These are phyloP conservation scores for Dolichomitus sp. DNA, from an alignment of 2,888 invertebrate genomes.

Conservation along the genomic window DNA sequence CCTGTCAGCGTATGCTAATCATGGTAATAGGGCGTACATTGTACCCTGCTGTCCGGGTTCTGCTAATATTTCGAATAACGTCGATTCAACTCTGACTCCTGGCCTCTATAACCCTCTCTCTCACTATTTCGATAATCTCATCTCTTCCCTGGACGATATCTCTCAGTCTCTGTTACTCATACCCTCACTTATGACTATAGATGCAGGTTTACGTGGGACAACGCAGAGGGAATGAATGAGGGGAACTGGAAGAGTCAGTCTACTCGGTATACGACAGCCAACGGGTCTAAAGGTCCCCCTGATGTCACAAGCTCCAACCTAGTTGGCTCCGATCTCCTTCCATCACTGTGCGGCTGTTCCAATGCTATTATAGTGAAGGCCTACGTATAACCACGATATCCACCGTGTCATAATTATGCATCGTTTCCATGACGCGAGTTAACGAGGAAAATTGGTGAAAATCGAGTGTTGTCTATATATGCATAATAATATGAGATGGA, in stretches of 20 bases:
- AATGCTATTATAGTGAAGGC: slow-evolving; percentile 24
- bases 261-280: slow-evolving; percentile 13
- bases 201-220: slow-evolving; percentile 3
- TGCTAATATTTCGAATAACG: slow-evolving; percentile 83
- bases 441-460: slow-evolving; percentile 59
- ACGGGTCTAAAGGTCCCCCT: slow-evolving; percentile 19
- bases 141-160: slow-evolving; percentile 47
- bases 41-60: slow-evolving; percentile 72
- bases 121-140: slow-evolving; percentile 49
- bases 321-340: slow-evolving; percentile 48
- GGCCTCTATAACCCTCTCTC: slow-evolving; percentile 27
- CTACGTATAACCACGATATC: slow-evolving; percentile 34
- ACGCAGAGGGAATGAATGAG: slow-evolving; percentile 27
- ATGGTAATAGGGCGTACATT: slow-evolving; percentile 83
- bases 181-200: slow-evolving; percentile 34
- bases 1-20: slow-evolving; percentile 85
- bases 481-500: slow-evolving; percentile 15
- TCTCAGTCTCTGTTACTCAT: slow-evolving; percentile 44
- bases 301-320: slow-evolving; percentile 31
- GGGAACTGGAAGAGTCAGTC: slow-evolving; percentile 5
- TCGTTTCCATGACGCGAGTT: slow-evolving; percentile 53
- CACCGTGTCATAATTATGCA: slow-evolving; percentile 61
- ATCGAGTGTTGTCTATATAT: slow-evolving; percentile 43
- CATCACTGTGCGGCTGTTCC: slow-evolving; percentile 11
- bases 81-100: slow-evolving; percentile 74